Evolutionary conservation across 2,797 vertebrate genomes (phyloP).

Genomic region (Falco rusticolus): DNA sequence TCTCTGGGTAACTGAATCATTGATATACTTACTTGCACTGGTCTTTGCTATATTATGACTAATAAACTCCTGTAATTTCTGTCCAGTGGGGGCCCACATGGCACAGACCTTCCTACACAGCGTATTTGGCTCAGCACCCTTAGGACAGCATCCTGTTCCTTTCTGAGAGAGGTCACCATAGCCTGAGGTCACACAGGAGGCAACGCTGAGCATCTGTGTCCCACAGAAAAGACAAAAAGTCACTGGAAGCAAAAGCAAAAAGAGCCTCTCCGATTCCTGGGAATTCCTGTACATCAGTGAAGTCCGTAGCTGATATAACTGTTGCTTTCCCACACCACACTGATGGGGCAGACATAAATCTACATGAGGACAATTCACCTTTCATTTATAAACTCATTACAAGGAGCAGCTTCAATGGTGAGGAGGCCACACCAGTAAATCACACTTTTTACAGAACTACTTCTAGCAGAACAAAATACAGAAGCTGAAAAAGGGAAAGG

Average conservation of each 20-base stretch:
- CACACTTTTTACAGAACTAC: not conserved
- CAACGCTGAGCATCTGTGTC: not conserved
- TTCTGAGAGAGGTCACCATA: not conserved
- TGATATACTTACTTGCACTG: not conserved
- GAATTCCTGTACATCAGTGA: not conserved
- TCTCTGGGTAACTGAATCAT: not conserved
- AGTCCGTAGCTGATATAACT: not conserved
- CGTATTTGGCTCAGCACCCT: not conserved
- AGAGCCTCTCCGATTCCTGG: not conserved
- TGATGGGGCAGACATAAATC: not conserved
- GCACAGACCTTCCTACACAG: not conserved
- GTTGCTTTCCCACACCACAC: not conserved
- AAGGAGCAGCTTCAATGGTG: not conserved
- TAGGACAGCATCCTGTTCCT: not conserved
- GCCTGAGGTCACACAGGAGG: not conserved
- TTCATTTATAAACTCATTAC: not conserved
- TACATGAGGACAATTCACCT: not conserved
- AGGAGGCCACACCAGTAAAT: not conserved
- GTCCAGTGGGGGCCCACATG: accelerated
- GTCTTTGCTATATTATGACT: not conserved
- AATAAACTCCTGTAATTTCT: not conserved
- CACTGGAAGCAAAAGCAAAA: not conserved
- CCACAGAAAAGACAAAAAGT: not conserved
- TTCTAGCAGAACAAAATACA: not conserved
- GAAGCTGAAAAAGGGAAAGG: not conserved